Conservation (phyloP, 2,888 invertebrate species). For the Theretra japonica region DNA sequence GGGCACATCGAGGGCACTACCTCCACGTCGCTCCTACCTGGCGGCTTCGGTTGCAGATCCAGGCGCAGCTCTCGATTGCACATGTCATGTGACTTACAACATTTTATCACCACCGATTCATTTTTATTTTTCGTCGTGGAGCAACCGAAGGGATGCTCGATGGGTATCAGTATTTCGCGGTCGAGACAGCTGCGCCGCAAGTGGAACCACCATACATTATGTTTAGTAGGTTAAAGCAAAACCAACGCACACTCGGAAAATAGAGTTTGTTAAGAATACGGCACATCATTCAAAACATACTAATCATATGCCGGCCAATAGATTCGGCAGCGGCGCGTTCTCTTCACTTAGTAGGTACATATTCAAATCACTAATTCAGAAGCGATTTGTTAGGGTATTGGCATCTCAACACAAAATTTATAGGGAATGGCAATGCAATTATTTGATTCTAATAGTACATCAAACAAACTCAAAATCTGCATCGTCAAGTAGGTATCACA, state of each 20-base stretch:
- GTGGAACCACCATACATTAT: slow-evolving; percentile 83
- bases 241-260: slow-evolving; percentile 82
- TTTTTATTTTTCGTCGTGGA: slow-evolving; percentile 90
- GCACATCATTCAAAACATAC: slow-evolving; percentile 80
- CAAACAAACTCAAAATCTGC: slow-evolving; percentile 79
- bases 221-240: slow-evolving; percentile 86
- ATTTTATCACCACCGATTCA: slow-evolving; percentile 91
- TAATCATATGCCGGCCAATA: slow-evolving; percentile 52
- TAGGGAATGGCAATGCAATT: slow-evolving; percentile 75
- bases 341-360: slow-evolving; percentile 76
- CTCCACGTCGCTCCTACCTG: slow-evolving; percentile 86
- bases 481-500: slow-evolving; percentile 69
- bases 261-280: slow-evolving; percentile 74
- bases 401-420: slow-evolving; percentile 83
- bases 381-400: slow-evolving; percentile 81
- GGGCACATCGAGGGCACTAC: slow-evolving; percentile 60
- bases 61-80: slow-evolving; percentile 90
- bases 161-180: slow-evolving; percentile 89
- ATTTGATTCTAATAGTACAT: slow-evolving; percentile 76
- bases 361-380: slow-evolving; percentile 79
- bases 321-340: slow-evolving; percentile 51
- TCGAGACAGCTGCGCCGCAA: slow-evolving; percentile 90
- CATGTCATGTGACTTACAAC: slow-evolving; percentile 90
- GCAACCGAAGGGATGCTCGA: slow-evolving; percentile 93
- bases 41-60: slow-evolving; percentile 86